These are phyloP conservation scores for Pyrrhura leucotis DNA, from an alignment of 2,797 vertebrate genomes.

Conservation along the genomic window DNA sequence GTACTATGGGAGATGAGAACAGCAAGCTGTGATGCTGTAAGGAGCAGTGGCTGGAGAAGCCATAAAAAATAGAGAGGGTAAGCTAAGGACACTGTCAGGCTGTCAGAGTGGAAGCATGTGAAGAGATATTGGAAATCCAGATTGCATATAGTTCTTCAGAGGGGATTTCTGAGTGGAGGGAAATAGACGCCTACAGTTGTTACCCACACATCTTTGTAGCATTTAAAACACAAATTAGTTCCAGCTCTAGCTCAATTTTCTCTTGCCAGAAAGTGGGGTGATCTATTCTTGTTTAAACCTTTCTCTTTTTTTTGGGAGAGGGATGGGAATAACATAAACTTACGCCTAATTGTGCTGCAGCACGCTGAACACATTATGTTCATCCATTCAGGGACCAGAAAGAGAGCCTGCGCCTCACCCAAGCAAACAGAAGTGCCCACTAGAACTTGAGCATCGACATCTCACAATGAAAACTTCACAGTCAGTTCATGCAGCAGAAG, in stretches of 20 bases:
- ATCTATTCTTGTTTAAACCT: background rate
- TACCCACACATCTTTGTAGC: background rate
- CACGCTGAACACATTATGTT: background rate
- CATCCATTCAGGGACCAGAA: background rate
- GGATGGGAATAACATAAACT: background rate
- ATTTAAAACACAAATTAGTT: background rate
- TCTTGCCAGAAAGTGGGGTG: background rate
- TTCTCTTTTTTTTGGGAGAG: accelerated
- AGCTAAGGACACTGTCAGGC: background rate
- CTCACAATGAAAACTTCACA: background rate
- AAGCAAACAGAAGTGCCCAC: background rate
- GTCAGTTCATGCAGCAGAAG: background rate
- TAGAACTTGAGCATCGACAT: background rate
- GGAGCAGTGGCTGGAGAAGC: background rate
- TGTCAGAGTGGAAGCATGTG: background rate
- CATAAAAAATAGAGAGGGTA: background rate
- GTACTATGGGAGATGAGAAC: background rate
- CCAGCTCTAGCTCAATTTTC: accelerated
- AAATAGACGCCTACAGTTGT: background rate
- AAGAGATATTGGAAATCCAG: background rate
- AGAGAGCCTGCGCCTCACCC: background rate
- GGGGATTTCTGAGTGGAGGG: background rate
- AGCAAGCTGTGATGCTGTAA: background rate
- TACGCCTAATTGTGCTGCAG: background rate
- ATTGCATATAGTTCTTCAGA: background rate